These are phyloP conservation scores for Remorina albescens DNA, from an alignment of 2,797 vertebrate species.

Conservation along the genomic window DNA sequence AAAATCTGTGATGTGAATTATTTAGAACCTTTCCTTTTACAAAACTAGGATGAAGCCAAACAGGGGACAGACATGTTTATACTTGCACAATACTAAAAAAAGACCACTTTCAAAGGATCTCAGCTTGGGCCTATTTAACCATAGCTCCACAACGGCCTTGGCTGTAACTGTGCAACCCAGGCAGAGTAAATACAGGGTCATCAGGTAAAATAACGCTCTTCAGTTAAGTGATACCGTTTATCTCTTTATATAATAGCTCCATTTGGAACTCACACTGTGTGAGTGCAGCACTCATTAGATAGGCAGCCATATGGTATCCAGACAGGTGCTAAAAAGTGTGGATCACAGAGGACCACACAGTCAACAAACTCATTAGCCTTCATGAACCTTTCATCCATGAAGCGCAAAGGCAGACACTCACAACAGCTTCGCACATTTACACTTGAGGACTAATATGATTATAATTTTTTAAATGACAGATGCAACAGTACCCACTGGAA, in stretches of 20 bases:
- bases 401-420: constrained; percentile 17
- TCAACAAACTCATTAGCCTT: constrained; percentile 39
- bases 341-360: constrained; percentile 52
- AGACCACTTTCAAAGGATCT: neutral
- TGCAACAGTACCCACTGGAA: neutral
- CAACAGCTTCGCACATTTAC: constrained; percentile 21
- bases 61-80: neutral
- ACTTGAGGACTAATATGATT: neutral
- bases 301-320: constrained; percentile 51
- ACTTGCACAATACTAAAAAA: constrained; percentile 9
- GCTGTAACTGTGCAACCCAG: neutral
- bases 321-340: constrained; percentile 53
- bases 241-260: constrained; percentile 9
- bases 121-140: neutral
- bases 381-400: neutral
- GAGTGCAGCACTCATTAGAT: constrained; percentile 21
- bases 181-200: neutral
- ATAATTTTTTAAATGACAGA: constrained; percentile 4
- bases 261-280: constrained; percentile 13
- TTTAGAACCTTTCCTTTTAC: neutral
- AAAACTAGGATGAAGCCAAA: neutral
- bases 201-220: neutral
- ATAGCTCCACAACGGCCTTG: constrained; percentile 1
- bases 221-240: neutral
- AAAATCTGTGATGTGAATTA: constrained; percentile 3